These are phyloP conservation scores for Phodopus roborovskii DNA, from an alignment of 2,113 vertebrate species.

Conservation along the genomic window DNA sequence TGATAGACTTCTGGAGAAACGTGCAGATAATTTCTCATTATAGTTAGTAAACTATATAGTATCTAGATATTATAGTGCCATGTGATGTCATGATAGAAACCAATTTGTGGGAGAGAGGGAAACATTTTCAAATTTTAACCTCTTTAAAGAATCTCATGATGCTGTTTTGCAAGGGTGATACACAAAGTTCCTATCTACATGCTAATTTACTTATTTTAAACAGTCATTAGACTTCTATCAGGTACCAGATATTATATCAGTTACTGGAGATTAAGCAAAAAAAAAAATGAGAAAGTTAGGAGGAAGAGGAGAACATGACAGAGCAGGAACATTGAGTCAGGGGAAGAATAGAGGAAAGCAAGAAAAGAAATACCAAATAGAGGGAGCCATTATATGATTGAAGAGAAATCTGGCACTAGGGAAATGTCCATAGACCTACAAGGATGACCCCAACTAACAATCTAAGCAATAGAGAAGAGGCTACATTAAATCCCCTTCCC, in stretches of 20 bases:
- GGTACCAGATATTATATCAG: neutral
- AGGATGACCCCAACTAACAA: no score
- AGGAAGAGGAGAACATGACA: no score
- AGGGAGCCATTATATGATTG: no score
- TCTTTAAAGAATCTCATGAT: neutral
- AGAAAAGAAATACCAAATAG: no score
- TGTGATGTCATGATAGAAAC: neutral
- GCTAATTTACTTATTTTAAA: constrained; percentile 19
- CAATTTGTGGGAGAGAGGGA: neutral
- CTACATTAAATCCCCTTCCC: no score
- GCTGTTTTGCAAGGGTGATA: neutral
- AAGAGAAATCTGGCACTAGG: no score
- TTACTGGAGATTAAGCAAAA: neutral
- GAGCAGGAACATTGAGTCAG: no score
- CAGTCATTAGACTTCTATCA: neutral
- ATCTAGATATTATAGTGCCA: neutral
- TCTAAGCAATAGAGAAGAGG: no score
- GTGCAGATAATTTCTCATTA: neutral
- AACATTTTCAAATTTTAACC: neutral
- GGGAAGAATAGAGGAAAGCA: no score
- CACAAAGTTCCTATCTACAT: neutral
- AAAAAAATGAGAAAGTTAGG: neutral
- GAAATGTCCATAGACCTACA: no score
- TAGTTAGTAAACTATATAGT: neutral
- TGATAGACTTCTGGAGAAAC: neutral